Base-by-base conservation (phyloP, 2,113 vertebrate species). In the Macquaria ambigua region DNA sequence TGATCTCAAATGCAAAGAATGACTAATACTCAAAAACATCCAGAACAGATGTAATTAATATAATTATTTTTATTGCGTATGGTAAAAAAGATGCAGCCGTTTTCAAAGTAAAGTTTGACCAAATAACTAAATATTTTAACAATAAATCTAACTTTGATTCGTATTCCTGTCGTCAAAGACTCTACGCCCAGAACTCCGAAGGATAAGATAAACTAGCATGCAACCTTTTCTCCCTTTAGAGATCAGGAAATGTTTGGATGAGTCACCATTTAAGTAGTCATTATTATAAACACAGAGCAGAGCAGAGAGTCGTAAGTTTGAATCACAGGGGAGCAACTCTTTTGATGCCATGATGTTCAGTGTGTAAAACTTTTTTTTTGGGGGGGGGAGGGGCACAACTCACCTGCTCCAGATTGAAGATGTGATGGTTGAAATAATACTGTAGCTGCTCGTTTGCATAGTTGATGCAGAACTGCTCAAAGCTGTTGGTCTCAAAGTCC, bases 361-460 rank as follows among this genome's bases (percentile, higher is more conserved):
- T 66, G 23, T 4, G 21, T 25, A 20, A 20, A 79, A 67, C 31
- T 2, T 46, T 31, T 76, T 69, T 31, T 75, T 69, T 31, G 28
- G 28, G 12, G 16, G 8, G 20, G 20, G 16, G 8, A 15, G 20
- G 12, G 6, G 11, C 6, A 37, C 63, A n/a, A 28, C 95, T 95
- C 86, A 98, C 98, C 97, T 99, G 98, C 82, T 99, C 98, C 81
- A 99, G 93, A 82, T 97, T 99, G 93, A 99, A 99, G 89, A 99
- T 99, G 90, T 99, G 98, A 84, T 99, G 97, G 87, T 98, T 99
- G 95, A 99, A 99, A 93, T 99, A 99, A 94, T 99, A 98, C 94
- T 99, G 98, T 61, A 99, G 96, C 94, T 99, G 98, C 87, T 99
- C 98, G 0, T 99, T 99, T 83, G 98, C 98, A n/a, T 99, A 99